Percentiles rank a stretch among this genome's conserved stretches.
Conservation (phyloP, 1,140 invertebrate genomes). For the Drosophila kikkawai region DNA sequence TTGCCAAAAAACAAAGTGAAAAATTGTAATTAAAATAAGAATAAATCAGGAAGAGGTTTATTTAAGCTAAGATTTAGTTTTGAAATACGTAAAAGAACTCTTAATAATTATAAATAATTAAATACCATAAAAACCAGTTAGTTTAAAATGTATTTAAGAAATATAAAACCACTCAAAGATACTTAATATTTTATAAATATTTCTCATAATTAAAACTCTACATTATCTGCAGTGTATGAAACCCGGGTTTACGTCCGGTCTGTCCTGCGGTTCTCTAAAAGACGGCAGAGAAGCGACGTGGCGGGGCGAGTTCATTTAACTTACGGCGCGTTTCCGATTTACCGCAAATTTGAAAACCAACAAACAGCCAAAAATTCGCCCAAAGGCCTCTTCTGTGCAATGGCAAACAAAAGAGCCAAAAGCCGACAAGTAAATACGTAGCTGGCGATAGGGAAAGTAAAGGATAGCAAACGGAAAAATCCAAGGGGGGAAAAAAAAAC, state of each 20-base stretch:
- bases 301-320: conserved; percentile 76
- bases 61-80: neutral
- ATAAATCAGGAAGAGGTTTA: neutral
- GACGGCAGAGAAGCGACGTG: neutral
- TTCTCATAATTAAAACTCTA: neutral
- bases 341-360: conserved; percentile 82
- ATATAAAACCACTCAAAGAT: no score
- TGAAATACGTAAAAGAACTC: accelerated
- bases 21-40: neutral
- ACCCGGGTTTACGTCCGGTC: conserved; percentile 21
- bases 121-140: neutral
- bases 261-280: conserved; percentile 15
- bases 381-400: conserved; percentile 63
- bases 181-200: no score
- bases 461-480: conserved; percentile 37
- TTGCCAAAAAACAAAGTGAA: neutral
- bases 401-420: conserved; percentile 55
- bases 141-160: no score
- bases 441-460: conserved; percentile 45
- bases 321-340: conserved; percentile 81
- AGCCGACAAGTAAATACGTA: conserved; percentile 70
- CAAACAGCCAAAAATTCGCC: conserved; percentile 78
- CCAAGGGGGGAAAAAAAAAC: neutral
- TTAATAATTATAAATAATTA: neutral
- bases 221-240: conserved; percentile 1